These are phyloP conservation scores for Lophochroa leadbeateri DNA, from an alignment of 2,113 vertebrate species.

Conservation along the genomic window DNA sequence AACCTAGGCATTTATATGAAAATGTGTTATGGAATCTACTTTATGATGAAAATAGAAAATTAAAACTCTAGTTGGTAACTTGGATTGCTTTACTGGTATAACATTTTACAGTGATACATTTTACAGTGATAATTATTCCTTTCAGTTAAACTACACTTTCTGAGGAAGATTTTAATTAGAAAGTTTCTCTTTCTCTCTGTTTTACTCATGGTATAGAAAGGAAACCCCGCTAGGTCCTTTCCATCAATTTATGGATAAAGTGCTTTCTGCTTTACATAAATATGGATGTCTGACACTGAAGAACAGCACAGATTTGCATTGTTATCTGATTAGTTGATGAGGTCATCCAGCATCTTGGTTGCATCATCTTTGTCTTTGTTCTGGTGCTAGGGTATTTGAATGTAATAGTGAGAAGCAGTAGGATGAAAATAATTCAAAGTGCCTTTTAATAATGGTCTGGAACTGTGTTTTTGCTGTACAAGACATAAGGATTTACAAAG, in stretches of 20 bases:
- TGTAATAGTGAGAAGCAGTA: background rate
- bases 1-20: background rate
- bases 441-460: background rate
- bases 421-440: background rate
- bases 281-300: background rate
- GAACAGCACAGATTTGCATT: background rate
- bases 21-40: background rate
- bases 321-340: background rate
- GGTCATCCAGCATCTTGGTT: accelerated
- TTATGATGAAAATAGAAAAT: background rate
- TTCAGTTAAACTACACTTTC: background rate
- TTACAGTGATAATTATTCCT: background rate
- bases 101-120: background rate
- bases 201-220: background rate
- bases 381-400: background rate
- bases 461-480: background rate
- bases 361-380: background rate
- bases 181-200: background rate
- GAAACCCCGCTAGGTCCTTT: background rate
- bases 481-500: background rate
- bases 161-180: constrained; percentile 23
- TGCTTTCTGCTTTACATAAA: background rate
- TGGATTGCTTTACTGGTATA: background rate
- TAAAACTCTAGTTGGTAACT: background rate
- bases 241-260: background rate